Percentiles rank a stretch among this genome's conserved stretches.
Evolutionary conservation across 2,113 vertebrate genomes (phyloP).

Genomic region (Hemichromis elongatus): DNA sequence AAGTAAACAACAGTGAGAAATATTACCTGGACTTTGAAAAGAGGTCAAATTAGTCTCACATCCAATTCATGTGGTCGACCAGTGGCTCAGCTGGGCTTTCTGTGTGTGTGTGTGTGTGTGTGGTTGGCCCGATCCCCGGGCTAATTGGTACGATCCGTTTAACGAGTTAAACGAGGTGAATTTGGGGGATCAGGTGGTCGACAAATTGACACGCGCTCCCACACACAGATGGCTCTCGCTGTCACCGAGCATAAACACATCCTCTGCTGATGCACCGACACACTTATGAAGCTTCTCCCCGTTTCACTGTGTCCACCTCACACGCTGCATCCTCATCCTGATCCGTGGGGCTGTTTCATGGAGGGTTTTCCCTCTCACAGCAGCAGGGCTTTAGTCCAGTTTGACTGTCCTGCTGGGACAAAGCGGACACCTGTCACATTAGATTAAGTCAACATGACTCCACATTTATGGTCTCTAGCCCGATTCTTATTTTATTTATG

Average conservation of each 20-base stretch:
- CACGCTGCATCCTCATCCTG: not conserved
- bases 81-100: slow-evolving; percentile 12
- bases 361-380: not conserved
- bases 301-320: not conserved
- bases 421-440: not conserved
- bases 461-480: not conserved
- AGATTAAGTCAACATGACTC: not conserved
- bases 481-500: not conserved
- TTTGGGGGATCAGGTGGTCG: slow-evolving; percentile 47
- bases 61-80: not conserved
- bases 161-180: slow-evolving; percentile 44
- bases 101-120: not conserved
- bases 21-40: not conserved
- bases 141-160: slow-evolving; percentile 27
- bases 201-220: not conserved
- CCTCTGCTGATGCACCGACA: not conserved
- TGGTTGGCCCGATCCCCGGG: not conserved
- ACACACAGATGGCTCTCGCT: not conserved
- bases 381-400: not conserved
- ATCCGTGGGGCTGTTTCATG: not conserved
- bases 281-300: not conserved
- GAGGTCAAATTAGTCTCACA: not conserved
- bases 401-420: not conserved
- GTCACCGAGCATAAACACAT: not conserved
- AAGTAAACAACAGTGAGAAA: not conserved